These are phyloP conservation scores for Syngnathus floridae DNA, from an alignment of 2,113 vertebrate genomes.

Conservation along the genomic window DNA sequence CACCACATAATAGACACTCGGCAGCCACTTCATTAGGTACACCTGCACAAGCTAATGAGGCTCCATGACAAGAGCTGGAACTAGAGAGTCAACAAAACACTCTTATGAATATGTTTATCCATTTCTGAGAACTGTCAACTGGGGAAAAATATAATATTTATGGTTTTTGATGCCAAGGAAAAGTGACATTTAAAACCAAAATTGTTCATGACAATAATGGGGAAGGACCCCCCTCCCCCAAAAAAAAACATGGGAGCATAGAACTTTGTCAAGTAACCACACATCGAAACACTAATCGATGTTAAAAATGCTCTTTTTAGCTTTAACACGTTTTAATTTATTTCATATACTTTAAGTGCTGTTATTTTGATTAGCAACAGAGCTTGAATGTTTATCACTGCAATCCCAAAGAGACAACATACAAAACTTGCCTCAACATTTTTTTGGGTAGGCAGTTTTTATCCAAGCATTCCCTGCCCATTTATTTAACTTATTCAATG, in stretches of 20 bases:
- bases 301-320: not conserved
- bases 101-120: not conserved
- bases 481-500: not conserved
- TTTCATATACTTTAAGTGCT: not conserved
- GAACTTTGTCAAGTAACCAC: no score
- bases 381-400: not conserved
- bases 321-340: not conserved
- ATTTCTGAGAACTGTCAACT: not conserved
- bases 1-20: conserved; percentile 57
- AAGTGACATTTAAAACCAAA: not conserved
- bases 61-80: not conserved
- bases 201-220: not conserved
- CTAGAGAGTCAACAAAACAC: not conserved
- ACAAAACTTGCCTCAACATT: no score
- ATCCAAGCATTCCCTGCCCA: no score
- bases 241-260: not conserved
- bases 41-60: conserved; percentile 27
- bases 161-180: not conserved
- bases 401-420: no score
- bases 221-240: not conserved
- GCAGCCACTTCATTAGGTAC: conserved; percentile 36
- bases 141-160: not conserved
- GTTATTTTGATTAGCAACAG: not conserved
- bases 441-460: no score
- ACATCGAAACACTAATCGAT: not conserved